These are phyloP conservation scores for Athetis lepigone DNA, from an alignment of 2,888 invertebrate species.

Conservation along the genomic window DNA sequence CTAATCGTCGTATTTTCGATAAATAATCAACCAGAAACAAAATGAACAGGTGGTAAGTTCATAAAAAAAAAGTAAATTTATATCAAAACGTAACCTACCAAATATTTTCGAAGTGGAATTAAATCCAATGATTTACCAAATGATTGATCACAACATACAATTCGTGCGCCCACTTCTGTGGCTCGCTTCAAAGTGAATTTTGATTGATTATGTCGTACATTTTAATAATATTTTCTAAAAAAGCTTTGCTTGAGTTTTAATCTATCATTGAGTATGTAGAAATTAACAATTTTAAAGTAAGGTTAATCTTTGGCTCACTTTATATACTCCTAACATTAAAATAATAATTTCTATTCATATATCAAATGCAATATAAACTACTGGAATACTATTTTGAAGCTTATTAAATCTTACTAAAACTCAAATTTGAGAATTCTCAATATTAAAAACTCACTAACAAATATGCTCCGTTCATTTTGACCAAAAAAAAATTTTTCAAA, in stretches of 20 bases:
- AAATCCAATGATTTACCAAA: slow-evolving; percentile 73
- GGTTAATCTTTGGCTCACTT: no score
- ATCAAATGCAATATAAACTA: no score
- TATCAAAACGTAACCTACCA: slow-evolving; percentile 34
- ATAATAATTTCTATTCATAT: no score
- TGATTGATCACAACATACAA: slow-evolving; percentile 75
- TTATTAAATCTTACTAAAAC: no score
- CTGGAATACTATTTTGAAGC: no score
- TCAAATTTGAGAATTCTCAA: no score
- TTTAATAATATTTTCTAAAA: slow-evolving; percentile 57
- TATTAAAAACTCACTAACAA: no score
- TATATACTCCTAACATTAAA: no score
- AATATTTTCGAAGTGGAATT: slow-evolving; percentile 59
- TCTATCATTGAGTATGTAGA: slow-evolving; percentile 2
- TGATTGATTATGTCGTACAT: slow-evolving; percentile 67
- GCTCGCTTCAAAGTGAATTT: slow-evolving; percentile 73
- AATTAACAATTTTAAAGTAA: no score
- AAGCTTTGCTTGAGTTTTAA: slow-evolving; percentile 20
- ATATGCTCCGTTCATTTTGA: no score
- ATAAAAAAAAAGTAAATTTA: slow-evolving; percentile 22
- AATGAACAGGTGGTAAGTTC: slow-evolving; percentile 3
- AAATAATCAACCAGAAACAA: slow-evolving; percentile 10
- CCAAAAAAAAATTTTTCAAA: no score
- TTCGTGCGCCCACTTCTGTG: slow-evolving; percentile 67
- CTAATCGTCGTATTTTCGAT: not conserved